Conservation (phyloP, 2,113 vertebrate genomes). For the Atlantisia rogersi region DNA sequence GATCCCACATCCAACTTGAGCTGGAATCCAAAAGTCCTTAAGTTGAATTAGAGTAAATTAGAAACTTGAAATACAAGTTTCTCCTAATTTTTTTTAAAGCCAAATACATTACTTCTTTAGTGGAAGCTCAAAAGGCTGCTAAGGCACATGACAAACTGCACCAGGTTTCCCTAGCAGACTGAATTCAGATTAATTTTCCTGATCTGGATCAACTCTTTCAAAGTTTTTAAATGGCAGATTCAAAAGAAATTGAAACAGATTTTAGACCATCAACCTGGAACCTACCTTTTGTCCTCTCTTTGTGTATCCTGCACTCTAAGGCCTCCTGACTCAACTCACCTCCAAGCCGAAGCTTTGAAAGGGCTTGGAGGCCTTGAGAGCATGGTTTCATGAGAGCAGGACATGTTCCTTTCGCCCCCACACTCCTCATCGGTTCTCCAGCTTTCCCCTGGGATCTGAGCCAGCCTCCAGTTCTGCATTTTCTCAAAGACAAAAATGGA, state of each 20-base stretch:
- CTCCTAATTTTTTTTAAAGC: neutral
- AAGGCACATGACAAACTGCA: neutral
- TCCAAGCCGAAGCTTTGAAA: neutral
- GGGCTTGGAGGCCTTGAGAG: neutral
- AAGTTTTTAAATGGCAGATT: neutral
- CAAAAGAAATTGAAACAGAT: neutral
- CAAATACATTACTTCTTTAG: neutral
- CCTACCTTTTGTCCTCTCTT: neutral
- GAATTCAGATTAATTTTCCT: neutral
- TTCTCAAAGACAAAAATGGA: neutral
- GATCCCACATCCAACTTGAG: neutral
- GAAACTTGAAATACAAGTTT: neutral
- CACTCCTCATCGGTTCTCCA: accelerated
- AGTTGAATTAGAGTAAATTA: neutral
- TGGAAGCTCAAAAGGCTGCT: neutral
- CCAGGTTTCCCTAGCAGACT: neutral
- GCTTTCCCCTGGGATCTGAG: neutral
- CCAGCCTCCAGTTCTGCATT: neutral
- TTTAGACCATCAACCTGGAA: neutral
- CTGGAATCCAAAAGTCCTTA: neutral
- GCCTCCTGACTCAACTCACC: neutral
- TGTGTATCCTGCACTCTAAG: neutral
- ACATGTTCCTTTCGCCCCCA: neutral
- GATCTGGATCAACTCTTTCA: neutral
- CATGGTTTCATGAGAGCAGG: neutral